These are phyloP conservation scores for Aspidoscelis tigris DNA, from an alignment of 2,113 vertebrate species.

Conservation along the genomic window DNA sequence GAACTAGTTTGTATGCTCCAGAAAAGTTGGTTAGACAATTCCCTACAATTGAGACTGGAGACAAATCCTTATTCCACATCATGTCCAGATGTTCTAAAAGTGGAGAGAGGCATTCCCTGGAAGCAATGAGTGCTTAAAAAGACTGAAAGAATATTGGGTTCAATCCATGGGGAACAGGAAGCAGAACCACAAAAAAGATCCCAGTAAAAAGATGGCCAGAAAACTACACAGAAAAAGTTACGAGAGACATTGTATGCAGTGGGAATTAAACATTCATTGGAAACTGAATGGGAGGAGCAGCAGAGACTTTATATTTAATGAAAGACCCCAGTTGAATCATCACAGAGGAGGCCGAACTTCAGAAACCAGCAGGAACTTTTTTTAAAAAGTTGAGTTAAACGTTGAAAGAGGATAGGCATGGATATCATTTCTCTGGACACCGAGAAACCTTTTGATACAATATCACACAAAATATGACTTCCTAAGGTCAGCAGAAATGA, in stretches of 20 bases:
- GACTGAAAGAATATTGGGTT: not conserved
- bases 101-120: not conserved
- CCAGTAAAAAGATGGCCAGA: slow-evolving; percentile 7
- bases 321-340: not conserved
- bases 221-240: slow-evolving; percentile 30
- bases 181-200: not conserved
- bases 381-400: slow-evolving; percentile 28
- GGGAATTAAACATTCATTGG: slow-evolving; percentile 47
- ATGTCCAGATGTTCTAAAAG: not conserved
- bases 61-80: not conserved
- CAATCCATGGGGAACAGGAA: not conserved
- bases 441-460: slow-evolving; percentile 46
- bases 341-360: slow-evolving; percentile 31
- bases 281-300: slow-evolving; percentile 34
- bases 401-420: slow-evolving; percentile 31
- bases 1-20: slow-evolving; percentile 17
- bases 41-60: not conserved
- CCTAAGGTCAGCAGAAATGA: slow-evolving; percentile 41
- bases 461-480: slow-evolving; percentile 42
- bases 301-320: slow-evolving; percentile 2
- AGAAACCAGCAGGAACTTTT: slow-evolving; percentile 49
- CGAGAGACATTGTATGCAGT: slow-evolving; percentile 1
- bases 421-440: slow-evolving; percentile 43
- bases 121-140: not conserved
- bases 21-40: not conserved